These are phyloP conservation scores for Pygoscelis adeliae DNA, from an alignment of 2,113 vertebrate genomes.

Conservation along the genomic window DNA sequence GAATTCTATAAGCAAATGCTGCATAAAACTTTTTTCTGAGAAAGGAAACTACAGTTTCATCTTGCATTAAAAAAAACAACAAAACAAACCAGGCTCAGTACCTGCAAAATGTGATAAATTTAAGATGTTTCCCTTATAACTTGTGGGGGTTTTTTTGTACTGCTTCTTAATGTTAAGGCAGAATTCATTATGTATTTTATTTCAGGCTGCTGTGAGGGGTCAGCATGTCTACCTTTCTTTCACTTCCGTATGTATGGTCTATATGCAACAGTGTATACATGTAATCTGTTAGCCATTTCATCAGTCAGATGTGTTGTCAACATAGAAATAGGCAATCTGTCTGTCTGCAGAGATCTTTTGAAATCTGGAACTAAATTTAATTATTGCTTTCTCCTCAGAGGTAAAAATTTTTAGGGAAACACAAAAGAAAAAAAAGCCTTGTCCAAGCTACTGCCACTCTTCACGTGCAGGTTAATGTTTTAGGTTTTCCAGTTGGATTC, in stretches of 20 bases:
- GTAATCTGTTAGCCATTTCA: neutral
- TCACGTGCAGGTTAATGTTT: neutral
- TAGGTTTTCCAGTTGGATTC: neutral
- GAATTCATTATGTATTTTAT: neutral
- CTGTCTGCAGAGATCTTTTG: neutral
- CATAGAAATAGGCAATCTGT: neutral
- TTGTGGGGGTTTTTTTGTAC: neutral
- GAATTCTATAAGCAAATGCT: neutral
- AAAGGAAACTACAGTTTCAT: neutral
- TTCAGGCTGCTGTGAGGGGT: neutral
- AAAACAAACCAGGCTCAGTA: neutral
- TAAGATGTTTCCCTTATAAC: neutral
- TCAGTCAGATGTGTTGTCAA: neutral
- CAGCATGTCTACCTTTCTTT: neutral
- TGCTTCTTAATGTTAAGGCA: neutral
- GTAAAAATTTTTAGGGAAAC: neutral
- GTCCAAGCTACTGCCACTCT: neutral
- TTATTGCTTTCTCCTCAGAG: neutral
- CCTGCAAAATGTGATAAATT: neutral
- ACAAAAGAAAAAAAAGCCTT: neutral
- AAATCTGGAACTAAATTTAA: neutral
- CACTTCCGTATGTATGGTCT: neutral
- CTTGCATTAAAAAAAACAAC: neutral
- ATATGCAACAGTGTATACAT: neutral
- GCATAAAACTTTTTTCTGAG: neutral